Evolutionary conservation across 2,888 invertebrate genomes (phyloP).

Genomic region (Sicus ferrugineus): DNA sequence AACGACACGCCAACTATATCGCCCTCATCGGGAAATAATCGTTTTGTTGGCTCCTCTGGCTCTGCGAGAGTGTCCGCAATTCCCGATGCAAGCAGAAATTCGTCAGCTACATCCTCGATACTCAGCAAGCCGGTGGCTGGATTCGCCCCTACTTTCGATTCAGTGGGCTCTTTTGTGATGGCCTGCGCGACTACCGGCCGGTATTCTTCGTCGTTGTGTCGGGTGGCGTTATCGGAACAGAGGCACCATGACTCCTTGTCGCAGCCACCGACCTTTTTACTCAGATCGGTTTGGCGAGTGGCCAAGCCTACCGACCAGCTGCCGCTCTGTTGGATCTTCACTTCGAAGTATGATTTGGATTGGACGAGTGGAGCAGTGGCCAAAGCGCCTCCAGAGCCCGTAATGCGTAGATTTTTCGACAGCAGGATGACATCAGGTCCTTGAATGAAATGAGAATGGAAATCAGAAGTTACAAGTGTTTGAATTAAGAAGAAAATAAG

Average conservation of each 20-base stretch:
- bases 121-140: conserved; percentile 56
- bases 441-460: conserved; percentile 30
- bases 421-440: conserved; percentile 61
- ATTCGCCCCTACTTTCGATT: conserved; percentile 42
- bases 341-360: conserved; percentile 98
- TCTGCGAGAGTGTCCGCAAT: conserved; percentile 50
- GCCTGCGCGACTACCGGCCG: conserved; percentile 51
- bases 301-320: conserved; percentile 96
- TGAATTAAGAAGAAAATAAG: no score
- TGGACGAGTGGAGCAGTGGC: conserved; percentile 95
- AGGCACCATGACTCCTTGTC: conserved; percentile 94
- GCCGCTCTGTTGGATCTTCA: conserved; percentile 95
- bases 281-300: conserved; percentile 85
- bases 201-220: conserved; percentile 83
- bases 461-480: no score
- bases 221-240: conserved; percentile 86
- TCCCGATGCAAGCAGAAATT: conserved; percentile 53
- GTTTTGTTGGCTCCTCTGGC: conserved; percentile 39
- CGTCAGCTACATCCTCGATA: conserved; percentile 64
- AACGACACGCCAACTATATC: conserved; percentile 86
- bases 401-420: conserved; percentile 59
- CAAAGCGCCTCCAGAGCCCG: conserved; percentile 91
- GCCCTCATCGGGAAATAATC: conserved; percentile 81
- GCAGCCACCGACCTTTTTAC: conserved; percentile 85
- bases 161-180: conserved; percentile 38